Evolutionary conservation across 2,113 vertebrate species (phyloP).

Genomic region (Pavo muticus): DNA sequence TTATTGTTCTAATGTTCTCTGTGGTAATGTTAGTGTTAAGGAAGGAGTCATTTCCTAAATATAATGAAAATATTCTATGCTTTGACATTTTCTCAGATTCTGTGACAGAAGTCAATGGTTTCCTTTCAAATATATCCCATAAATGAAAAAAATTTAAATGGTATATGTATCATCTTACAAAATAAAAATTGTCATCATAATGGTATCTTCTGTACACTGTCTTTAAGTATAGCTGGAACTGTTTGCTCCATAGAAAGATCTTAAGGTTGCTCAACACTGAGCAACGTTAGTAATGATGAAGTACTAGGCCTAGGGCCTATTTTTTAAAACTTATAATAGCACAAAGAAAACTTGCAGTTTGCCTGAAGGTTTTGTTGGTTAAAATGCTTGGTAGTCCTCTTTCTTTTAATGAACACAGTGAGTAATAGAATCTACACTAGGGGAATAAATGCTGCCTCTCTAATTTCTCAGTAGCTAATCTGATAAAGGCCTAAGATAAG

Average conservation of each 20-base stretch:
- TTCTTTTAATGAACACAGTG: not conserved
- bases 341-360: not conserved
- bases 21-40: not conserved
- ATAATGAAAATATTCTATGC: not conserved
- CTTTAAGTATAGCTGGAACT: not conserved
- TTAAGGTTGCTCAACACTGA: not conserved
- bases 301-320: not conserved
- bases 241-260: not conserved
- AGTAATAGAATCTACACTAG: not conserved
- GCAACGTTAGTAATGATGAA: not conserved
- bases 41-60: not conserved
- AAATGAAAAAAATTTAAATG: not conserved
- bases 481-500: not conserved
- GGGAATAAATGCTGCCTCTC: not conserved
- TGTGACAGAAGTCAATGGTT: not conserved
- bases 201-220: not conserved
- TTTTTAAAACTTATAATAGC: not conserved
- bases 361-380: not conserved
- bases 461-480: not conserved
- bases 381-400: not conserved
- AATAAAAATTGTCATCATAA: not conserved
- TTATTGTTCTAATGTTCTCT: not conserved
- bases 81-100: not conserved
- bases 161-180: not conserved
- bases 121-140: not conserved